Conservation (phyloP, 2,797 vertebrate genomes). For the Sciurus vulgaris region DNA sequence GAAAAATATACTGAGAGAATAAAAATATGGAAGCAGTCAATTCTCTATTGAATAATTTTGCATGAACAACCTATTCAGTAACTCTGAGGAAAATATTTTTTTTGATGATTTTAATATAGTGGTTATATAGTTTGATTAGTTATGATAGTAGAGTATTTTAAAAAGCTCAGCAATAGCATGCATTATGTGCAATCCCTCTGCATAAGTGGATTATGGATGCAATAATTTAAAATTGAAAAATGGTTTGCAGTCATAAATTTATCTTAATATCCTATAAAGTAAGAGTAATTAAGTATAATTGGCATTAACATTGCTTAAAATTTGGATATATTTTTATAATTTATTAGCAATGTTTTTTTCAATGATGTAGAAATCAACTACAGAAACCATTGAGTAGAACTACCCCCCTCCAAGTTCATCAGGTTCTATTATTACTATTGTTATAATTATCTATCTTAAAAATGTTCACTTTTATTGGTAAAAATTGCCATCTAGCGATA, state of each 20-base stretch:
- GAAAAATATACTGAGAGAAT: background rate
- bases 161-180: background rate
- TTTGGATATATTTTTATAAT: conserved; percentile 6
- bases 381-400: background rate
- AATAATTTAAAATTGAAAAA: background rate
- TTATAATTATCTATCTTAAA: background rate
- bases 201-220: background rate
- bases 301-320: background rate
- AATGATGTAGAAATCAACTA: background rate
- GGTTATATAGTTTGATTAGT: background rate
- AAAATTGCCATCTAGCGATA: background rate
- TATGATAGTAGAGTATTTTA: background rate
- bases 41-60: conserved; percentile 27
- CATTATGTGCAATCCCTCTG: background rate
- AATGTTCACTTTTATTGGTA: background rate
- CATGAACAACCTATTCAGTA: background rate
- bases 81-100: conserved; percentile 29
- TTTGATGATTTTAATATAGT: conserved; percentile 44
- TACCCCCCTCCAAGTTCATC: background rate
- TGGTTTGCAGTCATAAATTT: background rate
- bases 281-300: background rate
- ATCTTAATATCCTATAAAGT: background rate
- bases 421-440: background rate
- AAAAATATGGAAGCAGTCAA: background rate
- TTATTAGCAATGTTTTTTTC: background rate